Percentiles rank a stretch among this genome's conserved stretches.
Conservation (phyloP, 53 echinoderm and acorn worm genomes). For the Crossaster papposus region DNA sequence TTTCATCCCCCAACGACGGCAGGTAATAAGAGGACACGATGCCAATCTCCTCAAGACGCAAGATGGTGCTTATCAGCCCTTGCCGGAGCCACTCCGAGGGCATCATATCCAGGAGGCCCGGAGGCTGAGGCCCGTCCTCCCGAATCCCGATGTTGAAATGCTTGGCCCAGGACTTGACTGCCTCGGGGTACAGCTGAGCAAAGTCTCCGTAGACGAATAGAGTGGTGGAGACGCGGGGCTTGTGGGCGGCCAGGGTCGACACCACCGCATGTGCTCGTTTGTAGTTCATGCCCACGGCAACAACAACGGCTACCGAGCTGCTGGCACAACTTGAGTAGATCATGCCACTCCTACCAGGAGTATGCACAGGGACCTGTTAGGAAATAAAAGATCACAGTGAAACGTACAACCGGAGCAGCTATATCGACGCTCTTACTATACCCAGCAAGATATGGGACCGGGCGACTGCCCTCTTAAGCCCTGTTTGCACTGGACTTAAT, state of each 20-base stretch:
- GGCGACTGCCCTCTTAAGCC: too few relatives aligned
- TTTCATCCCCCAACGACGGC: constrained; percentile 1
- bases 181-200: constrained; percentile 51
- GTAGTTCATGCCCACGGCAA: constrained; percentile 64
- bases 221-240: constrained; percentile 34
- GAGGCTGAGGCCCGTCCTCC: constrained; percentile 46
- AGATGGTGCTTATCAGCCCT: constrained; percentile 38
- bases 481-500: too few relatives aligned
- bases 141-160: constrained; percentile 59
- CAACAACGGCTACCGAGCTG: constrained; percentile 22
- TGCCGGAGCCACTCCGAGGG: constrained; percentile 36
- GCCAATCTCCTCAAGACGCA: constrained; percentile 54
- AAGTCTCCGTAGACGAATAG: constrained; percentile 71
- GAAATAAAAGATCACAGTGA: neutral
- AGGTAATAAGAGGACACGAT: constrained; percentile 41
- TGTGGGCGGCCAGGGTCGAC: constrained; percentile 49
- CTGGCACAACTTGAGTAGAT: constrained; percentile 42
- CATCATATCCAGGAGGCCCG: constrained; percentile 46
- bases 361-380: constrained; percentile 30
- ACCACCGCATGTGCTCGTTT: constrained; percentile 56
- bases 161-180: constrained; percentile 49
- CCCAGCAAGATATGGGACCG: too few relatives aligned
- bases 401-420: neutral
- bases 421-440: too few relatives aligned
- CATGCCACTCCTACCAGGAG: constrained; percentile 39